A percentile compares a stretch with the other conserved stretches of the same genome.
phyloP scores from a whole-genome alignment of 1,140 invertebrate genomes.

The Brachionus paranguensis region DNA sequence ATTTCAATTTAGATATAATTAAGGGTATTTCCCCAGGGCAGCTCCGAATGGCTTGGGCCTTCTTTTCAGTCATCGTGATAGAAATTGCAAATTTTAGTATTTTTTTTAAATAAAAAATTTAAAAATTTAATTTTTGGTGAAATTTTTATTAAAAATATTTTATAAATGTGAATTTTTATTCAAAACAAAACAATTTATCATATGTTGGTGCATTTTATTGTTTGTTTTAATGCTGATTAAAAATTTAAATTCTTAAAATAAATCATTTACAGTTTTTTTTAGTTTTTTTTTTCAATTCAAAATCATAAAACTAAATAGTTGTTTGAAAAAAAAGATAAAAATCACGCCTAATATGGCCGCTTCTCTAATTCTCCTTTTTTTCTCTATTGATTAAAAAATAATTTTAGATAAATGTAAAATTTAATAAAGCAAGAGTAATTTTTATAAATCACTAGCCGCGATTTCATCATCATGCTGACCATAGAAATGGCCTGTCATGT shows the following conservation, averaged over 20 bases:
- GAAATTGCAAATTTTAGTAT: no score
- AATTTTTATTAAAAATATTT: background rate
- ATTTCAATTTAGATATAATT: no score
- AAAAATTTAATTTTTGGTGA: no score
- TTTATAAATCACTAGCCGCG: constrained; percentile 24
- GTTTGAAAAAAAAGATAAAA: background rate
- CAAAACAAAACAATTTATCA: background rate
- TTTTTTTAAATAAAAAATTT: no score
- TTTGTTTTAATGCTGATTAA: background rate
- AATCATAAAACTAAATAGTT: background rate
- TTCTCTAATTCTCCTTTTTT: background rate
- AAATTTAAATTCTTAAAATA: background rate
- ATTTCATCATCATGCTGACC: background rate
- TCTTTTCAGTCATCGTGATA: no score
- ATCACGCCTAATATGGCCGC: background rate
- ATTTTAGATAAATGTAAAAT: background rate
- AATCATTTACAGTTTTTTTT: background rate
- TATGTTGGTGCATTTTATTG: background rate
- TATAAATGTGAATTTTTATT: background rate
- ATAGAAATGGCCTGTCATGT: background rate
- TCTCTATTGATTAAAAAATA: background rate
- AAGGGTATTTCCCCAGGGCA: no score
- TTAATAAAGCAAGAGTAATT: background rate
- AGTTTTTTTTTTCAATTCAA: background rate
- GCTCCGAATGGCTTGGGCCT: no score